A percentile compares a stretch with the other conserved stretches of the same genome.
phyloP scores from a whole-genome alignment of 2,888 invertebrate species.

The Agrotis exclamationis region DNA sequence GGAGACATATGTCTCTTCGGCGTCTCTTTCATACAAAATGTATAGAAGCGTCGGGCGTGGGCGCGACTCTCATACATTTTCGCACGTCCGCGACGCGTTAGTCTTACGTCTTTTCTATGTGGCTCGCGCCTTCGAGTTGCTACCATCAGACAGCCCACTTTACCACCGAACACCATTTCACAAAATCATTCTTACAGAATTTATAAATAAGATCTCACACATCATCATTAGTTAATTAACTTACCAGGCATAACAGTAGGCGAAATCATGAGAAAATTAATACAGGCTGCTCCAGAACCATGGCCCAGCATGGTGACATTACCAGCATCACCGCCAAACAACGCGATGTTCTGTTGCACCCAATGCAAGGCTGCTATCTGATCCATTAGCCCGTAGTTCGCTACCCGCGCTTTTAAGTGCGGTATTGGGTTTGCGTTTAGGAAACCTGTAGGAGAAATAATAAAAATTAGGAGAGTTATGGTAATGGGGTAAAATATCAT shows the following conservation, averaged over 20 bases:
- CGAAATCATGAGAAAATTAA: slow-evolving; percentile 99
- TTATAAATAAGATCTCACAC: too few relatives aligned
- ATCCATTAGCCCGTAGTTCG: slow-evolving; percentile 99
- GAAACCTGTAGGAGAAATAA: slow-evolving; percentile 92
- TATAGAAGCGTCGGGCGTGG: too few relatives aligned
- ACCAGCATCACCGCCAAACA: slow-evolving; percentile 98
- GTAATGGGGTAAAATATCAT: too few relatives aligned
- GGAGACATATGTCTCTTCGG: too few relatives aligned
- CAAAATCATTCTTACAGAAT: too few relatives aligned
- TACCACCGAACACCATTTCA: too few relatives aligned
- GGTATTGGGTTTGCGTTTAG: slow-evolving; percentile 97
- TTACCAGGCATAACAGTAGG: slow-evolving; percentile 96
- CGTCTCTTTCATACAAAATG: too few relatives aligned
- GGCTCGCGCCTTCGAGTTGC: too few relatives aligned
- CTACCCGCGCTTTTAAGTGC: slow-evolving; percentile 96
- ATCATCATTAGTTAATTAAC: neutral
- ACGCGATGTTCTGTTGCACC: slow-evolving; percentile 98
- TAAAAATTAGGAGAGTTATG: neutral
- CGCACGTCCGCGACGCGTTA: too few relatives aligned
- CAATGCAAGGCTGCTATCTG: slow-evolving; percentile 99
- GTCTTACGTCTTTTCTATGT: too few relatives aligned
- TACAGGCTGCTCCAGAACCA: slow-evolving; percentile 99
- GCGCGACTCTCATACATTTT: too few relatives aligned
- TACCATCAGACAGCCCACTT: too few relatives aligned
- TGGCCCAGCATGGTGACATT: slow-evolving; percentile 99